Evolutionary conservation across 2,113 vertebrate species (phyloP), one percentile per base, ranked within the genome.

Genomic region (Hyperopisus bebe): DNA sequence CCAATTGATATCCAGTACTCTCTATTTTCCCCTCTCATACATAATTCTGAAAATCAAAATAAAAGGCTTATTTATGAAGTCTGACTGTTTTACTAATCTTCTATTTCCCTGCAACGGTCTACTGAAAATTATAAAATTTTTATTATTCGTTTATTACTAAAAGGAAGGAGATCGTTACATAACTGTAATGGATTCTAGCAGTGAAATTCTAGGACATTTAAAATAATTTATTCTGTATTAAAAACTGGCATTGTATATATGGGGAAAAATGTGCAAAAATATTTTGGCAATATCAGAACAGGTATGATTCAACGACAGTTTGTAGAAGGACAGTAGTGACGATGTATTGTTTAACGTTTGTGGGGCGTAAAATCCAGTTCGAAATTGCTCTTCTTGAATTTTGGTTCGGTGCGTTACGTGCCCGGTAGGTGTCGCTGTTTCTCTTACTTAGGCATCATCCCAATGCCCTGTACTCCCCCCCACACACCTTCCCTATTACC

Each of bases 361-460:
- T 27, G 8, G n/a, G 58, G 24, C n/a, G 58, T 66, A 66, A 27
- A 66, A 66, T 66, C 2, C 62, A 66, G 62, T 27, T 66, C n/a
- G 62, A n/a, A 66, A n/a, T 27, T 9, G n/a, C 9, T 35, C 3
- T 77, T 31, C 4, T 58, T 17, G 27, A 10, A 15, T 77, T 77
- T 39, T 39, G 15, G 31, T 77, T 39, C 15, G 11, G 70, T 77
- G 70, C 27, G 9, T 90, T 27, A 1, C 47, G 1, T 21, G 19
- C 7, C 87, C 92, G 87, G 91, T 82, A 92, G 93, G 66, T 90
- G 93, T 77, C 92, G 50, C 15, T 90, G 91, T 91, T 90, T 85
- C 74, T 50, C 88, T 31, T 86, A 50, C 83, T n/a, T 80, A 42
- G 7, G n/a, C 48, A 66, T 86, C 89, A 31, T 66, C n/a, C 62